Conservation (phyloP, 2,113 vertebrate species). For the pig (Sus scrofa) region T2T-Sscrofa CM000817.6:89425501-89426000, state of each 20-base stretch:
- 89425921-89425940: constrained; percentile 32
- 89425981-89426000: background rate
- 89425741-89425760: constrained; percentile 55
- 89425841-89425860: constrained; percentile 56
- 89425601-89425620: constrained; percentile 18
- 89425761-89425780: constrained; percentile 66
- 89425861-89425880: constrained; percentile 19
- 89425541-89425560: background rate
- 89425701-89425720: constrained; percentile 70
- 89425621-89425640: background rate
- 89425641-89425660: constrained; percentile 49
- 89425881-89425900: background rate
- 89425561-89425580: background rate
- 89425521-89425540: constrained; percentile 51
- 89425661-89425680: constrained; percentile 59
- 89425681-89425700: constrained; percentile 61
- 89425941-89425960: background rate
- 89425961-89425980: background rate
- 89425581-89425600: constrained; percentile 48
- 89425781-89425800: constrained; percentile 69
- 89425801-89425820: constrained; percentile 65
- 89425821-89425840: constrained; percentile 63
- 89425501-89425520: background rate
- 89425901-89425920: background rate
- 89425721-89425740: constrained; percentile 72